phyloP scores from a whole-genome alignment of 2,888 invertebrate species.

The Penaeus monodon region DNA sequence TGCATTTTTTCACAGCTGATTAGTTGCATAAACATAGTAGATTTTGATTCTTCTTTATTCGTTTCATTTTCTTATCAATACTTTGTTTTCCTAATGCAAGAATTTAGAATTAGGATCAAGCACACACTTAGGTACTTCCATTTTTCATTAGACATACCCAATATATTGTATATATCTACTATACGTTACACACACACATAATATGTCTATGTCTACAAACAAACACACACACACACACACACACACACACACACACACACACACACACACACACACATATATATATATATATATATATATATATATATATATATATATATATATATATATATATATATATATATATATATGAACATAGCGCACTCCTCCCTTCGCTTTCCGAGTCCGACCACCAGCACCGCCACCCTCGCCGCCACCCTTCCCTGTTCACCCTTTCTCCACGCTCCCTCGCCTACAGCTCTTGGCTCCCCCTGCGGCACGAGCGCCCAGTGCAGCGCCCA shows the following conservation, averaged over 20 bases:
- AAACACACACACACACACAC: no score
- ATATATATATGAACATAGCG: not conserved
- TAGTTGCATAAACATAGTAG: no score
- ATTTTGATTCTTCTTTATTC: no score
- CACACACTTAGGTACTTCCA: no score
- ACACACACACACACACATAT: not conserved
- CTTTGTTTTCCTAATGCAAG: no score
- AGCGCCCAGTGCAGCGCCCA: constrained; percentile 48
- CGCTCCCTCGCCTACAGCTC: constrained; percentile 22
- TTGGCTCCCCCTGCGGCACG: constrained; percentile 58
- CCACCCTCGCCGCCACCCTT: not conserved
- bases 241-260: no score
- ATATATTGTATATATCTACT: not conserved
- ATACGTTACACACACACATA: not conserved
- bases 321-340: not conserved
- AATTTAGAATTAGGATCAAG: no score
- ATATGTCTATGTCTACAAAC: no score
- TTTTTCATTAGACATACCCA: no score
- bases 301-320: constrained; percentile 7
- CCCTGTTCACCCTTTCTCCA: not conserved
- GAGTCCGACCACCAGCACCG: not conserved
- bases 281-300: constrained; percentile 7
- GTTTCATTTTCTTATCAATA: no score
- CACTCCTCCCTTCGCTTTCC: no score
- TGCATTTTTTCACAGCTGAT: no score